Conservation (phyloP, 2,797 vertebrate genomes). For the Pseudochirops cupreus region DNA sequence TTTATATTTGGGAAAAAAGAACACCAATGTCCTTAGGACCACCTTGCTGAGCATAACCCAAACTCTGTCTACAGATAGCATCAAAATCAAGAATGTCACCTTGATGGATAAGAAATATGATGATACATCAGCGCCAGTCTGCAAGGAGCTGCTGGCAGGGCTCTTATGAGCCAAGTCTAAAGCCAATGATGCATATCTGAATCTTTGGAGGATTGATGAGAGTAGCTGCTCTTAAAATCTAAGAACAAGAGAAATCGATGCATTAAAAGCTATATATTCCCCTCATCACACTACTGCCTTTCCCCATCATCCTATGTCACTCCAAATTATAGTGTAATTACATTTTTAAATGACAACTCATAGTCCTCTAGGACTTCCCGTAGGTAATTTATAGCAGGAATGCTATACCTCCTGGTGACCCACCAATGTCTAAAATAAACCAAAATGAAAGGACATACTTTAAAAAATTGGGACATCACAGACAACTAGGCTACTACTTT, state of each 20-base stretch:
- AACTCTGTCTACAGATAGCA: background rate
- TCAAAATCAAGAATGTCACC: constrained; percentile 26
- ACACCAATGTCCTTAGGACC: background rate
- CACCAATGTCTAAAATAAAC: constrained; percentile 5
- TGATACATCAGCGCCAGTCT: constrained; percentile 13
- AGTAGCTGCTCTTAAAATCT: constrained; percentile 47
- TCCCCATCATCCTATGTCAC: background rate
- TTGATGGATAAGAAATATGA: constrained; percentile 53
- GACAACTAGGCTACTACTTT: background rate
- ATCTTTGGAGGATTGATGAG: constrained; percentile 41
- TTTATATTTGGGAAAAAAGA: background rate
- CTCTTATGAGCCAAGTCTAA: constrained; percentile 36
- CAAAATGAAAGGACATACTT: background rate
- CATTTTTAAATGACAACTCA: constrained; percentile 36
- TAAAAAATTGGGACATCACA: background rate
- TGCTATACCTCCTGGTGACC: background rate
- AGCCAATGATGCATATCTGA: background rate
- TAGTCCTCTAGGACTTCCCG: background rate
- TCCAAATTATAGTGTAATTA: constrained; percentile 48
- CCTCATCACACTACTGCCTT: background rate
- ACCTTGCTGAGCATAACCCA: background rate
- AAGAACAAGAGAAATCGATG: constrained; percentile 41
- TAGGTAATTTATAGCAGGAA: background rate
- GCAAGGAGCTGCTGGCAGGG: background rate
- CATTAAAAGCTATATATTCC: constrained; percentile 9